Base-by-base conservation (phyloP, 2,888 invertebrate genomes). In the Lepas anatifera region DNA sequence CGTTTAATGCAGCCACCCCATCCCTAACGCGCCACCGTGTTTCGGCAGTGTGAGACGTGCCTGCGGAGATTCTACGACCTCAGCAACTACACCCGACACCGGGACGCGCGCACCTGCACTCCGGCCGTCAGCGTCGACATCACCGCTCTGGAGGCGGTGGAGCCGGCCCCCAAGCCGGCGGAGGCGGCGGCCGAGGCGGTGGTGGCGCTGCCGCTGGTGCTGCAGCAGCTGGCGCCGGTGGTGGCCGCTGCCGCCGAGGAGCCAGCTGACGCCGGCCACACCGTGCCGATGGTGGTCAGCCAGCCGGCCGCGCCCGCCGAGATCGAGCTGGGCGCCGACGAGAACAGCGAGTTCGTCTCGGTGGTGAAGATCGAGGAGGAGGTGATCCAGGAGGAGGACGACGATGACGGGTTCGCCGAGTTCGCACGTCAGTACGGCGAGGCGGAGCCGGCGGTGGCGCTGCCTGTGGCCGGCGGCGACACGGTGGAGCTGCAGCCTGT, bases 401-500 rank as follows among this genome's bases (percentile, higher is more conserved):
- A 37, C 39, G 66, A 66, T 4, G 66, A 39, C 39, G 66, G 39
- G 66, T 41, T 66, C 39, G 66, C 66, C 39, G 66, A 66, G 66
- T 66, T 66, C 39, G 37, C 66, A 25, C 66, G 41, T 2, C 66
- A 27, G 27, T 66, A 66, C 66, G 66, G 39, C 66, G 41, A 25
- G 63, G 8, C 63, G 27, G 66, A 6, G 66, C 27, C 39, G 48
- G 48, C 25, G 64, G 37, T 39, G n/a, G n/a, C n/a, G n/a, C n/a
- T n/a, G n/a, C n/a, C n/a, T 13, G 58, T 13, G 18, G 32, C 32
- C 58, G 58, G 29, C 58, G 66, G 66, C n/a, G 66, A 66, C 27
- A n/a, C n/a, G 7, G 66, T 66, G 25, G 66, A 66, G 66, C 41
- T 66, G 39, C 66, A 66, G 66, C 66, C 66, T 25, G 66, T 66